A percentile compares a stretch with the other conserved stretches of the same genome.
These are phyloP conservation scores for Alouatta palliata DNA, from an alignment of 2,113 vertebrate genomes.

Conservation along the genomic window DNA sequence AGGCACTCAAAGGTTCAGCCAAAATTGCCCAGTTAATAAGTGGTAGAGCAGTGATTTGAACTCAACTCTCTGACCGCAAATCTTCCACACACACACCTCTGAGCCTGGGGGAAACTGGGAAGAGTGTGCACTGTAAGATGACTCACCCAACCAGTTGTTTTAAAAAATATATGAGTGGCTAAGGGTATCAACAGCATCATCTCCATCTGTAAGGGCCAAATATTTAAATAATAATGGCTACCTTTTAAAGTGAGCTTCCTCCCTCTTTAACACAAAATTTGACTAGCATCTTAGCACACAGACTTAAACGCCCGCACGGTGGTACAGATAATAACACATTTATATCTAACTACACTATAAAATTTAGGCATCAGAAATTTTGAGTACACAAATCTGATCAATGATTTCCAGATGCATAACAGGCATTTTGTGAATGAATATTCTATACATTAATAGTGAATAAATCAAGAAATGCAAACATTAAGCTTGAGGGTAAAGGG, in stretches of 20 bases:
- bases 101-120: neutral
- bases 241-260: neutral
- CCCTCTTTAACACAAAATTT: neutral
- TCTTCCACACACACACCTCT: neutral
- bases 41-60: neutral
- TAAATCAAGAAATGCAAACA: neutral
- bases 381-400: neutral
- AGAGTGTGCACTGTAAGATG: neutral
- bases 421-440: neutral
- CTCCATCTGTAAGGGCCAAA: neutral
- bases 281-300: neutral
- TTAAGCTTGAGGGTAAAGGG: neutral
- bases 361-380: neutral
- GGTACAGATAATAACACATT: neutral
- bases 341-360: neutral
- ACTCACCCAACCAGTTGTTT: neutral
- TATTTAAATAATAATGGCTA: neutral
- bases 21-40: neutral
- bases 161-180: neutral
- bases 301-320: neutral
- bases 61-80: neutral
- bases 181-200: neutral
- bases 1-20: neutral
- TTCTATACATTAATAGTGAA: constrained; percentile 15
- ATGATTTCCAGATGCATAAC: neutral